These are phyloP conservation scores for Biston stratarius DNA, from an alignment of 2,888 invertebrate genomes.

Conservation along the genomic window DNA sequence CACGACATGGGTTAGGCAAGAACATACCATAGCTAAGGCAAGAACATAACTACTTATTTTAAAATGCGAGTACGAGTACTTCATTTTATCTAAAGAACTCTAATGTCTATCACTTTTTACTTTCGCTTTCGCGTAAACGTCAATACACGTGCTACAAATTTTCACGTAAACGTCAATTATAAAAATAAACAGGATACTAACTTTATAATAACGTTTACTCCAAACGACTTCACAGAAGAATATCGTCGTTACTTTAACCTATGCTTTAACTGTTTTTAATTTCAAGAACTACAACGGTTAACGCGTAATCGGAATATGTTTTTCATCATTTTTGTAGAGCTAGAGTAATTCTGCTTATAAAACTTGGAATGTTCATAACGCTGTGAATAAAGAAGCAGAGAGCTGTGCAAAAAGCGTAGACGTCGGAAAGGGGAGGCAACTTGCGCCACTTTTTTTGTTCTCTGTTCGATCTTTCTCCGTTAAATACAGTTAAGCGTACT, in stretches of 20 bases:
- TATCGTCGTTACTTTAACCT: background rate
- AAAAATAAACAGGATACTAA: background rate
- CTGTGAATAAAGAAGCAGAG: background rate
- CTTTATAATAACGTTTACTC: background rate
- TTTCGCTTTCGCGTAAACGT: background rate
- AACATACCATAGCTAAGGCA: no score
- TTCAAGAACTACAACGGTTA: conserved; percentile 15
- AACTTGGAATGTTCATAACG: conserved; percentile 9
- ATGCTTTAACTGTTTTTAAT: background rate
- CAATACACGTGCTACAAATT: no score
- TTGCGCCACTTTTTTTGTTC: conserved; percentile 4
- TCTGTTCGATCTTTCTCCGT: conserved; percentile 8
- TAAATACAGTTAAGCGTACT: conserved; percentile 5
- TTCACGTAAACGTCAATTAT: background rate
- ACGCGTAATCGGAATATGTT: background rate
- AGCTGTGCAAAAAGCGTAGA: background rate
- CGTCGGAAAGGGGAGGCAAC: conserved; percentile 2
- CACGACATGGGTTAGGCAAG: no score
- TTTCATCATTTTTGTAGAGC: background rate
- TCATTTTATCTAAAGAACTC: background rate
- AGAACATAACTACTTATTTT: no score
- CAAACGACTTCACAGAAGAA: background rate
- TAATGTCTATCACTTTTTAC: background rate
- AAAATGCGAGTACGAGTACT: no score
- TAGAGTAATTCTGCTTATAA: conserved; percentile 1